Evolutionary conservation across 2,888 invertebrate genomes (phyloP), one percentile per base, ranked within the genome.

Genomic region (Lithodes maja): DNA sequence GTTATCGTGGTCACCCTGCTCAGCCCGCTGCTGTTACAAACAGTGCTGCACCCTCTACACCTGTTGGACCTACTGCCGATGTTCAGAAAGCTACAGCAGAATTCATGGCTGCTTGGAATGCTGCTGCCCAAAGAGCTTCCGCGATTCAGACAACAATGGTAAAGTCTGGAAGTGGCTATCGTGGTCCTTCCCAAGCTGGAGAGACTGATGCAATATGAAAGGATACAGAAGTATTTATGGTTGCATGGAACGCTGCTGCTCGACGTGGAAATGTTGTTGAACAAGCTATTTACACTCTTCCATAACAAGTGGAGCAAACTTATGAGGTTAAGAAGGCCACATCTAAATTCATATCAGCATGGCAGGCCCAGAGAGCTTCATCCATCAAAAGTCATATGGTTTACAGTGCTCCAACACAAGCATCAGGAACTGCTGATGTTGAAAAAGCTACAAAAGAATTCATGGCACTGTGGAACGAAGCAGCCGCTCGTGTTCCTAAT

Each of bases 101-200:
- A 12, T 88, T 88, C 79, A 88, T 87, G 87, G 53, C 83, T n/a
- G 79, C 87, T 9, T 87, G 87, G 87, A 83, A 87, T 55, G 74
- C 55, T 9, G 87, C 87, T n/a, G 87, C 87, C n/a, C 54, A 83
- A 17, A 69, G 74, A 52, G 87, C 84, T 52, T 33, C 80, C 7
- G 61, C 5, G 33, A 80, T 80, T 61, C 33, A 55, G 15, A 7
- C 61, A 49, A 33, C 33, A 33, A 33, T 33, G 33, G 33, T 33
- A 33, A 33, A 33, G 33, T 33, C 33, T 33, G 33, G 33, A 33
- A 33, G 33, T 33, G 84, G n/a, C 3, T 71, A n/a, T n/a, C 9
- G n/a, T 3, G 71, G 15, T 74, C 86, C 81, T 50, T 33, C 3
- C 0, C 86, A 75, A 49, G 86, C 71, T 12, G 55, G 9, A 74